These are phyloP conservation scores for Lottia scabra DNA, from an alignment of 2,888 invertebrate genomes.

Conservation along the genomic window DNA sequence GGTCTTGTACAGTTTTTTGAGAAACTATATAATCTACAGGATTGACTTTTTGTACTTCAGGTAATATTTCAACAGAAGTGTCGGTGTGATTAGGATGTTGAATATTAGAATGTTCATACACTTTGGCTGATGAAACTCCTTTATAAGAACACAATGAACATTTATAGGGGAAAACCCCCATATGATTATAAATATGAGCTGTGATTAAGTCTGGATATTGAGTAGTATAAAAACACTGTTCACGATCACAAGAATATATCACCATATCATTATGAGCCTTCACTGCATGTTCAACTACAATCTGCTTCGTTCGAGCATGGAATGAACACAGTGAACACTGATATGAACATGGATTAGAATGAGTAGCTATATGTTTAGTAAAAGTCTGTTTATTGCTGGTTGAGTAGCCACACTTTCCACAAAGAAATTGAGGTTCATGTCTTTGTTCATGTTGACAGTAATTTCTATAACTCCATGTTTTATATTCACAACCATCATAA, in stretches of 20 bases:
- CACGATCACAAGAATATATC: not conserved
- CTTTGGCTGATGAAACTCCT: not conserved
- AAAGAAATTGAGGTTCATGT: not conserved
- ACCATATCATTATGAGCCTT: not conserved
- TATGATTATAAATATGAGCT: not conserved
- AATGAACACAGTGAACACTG: not conserved
- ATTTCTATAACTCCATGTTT: not conserved
- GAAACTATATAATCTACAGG: not conserved
- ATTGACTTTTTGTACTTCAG: not conserved
- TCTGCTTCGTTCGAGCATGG: not conserved
- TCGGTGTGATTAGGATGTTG: not conserved
- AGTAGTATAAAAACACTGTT: not conserved
- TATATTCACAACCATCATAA: not conserved
- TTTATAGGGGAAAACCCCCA: not conserved
- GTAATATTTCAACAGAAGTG: not conserved
- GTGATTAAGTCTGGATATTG: not conserved
- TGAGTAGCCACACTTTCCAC: not conserved
- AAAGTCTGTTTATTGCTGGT: slow-evolving; percentile 7
- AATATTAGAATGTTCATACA: not conserved
- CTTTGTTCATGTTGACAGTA: not conserved
- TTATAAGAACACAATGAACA: not conserved
- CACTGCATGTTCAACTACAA: not conserved
- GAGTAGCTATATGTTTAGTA: not conserved
- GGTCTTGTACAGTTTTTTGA: not conserved
- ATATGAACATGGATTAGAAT: not conserved